Percentiles rank a stretch among this genome's conserved stretches.
These are phyloP conservation scores for Stichodactyla mertensii DNA, from an alignment of 64 coral and sea anemone genomes.

Conservation along the genomic window DNA sequence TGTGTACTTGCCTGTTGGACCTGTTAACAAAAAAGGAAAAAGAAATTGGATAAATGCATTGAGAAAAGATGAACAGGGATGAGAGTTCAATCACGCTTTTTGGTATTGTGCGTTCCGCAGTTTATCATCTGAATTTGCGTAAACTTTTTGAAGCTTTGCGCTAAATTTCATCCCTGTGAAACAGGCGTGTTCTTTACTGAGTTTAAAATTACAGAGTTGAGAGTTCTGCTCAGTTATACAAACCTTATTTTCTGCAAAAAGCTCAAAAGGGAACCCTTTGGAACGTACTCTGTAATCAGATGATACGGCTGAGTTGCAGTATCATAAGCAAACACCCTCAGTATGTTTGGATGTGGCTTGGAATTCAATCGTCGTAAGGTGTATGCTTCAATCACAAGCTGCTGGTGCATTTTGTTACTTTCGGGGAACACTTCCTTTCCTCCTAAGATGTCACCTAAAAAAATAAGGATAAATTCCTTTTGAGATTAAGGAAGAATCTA, in stretches of 20 bases:
- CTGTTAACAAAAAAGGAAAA: neutral
- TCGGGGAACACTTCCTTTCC: neutral
- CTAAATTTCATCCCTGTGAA: no score
- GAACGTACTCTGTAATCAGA: conserved; percentile 29
- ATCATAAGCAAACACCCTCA: conserved; percentile 20
- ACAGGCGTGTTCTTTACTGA: neutral
- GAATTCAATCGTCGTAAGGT: conserved; percentile 6
- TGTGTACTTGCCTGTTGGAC: neutral
- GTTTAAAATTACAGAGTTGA: neutral
- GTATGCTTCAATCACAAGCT: conserved; percentile 26
- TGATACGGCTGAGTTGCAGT: conserved; percentile 36
- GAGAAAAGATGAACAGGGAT: neutral
- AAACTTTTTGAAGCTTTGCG: no score
- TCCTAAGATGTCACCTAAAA: neutral
- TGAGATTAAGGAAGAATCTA: neutral
- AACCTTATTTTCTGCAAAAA: conserved; percentile 22
- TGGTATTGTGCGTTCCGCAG: no score
- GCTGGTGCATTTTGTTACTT: neutral
- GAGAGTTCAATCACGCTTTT: no score
- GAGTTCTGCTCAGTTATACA: neutral
- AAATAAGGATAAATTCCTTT: neutral
- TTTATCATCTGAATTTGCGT: no score
- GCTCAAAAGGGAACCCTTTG: conserved; percentile 25
- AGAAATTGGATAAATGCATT: neutral
- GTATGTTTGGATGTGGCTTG: conserved; percentile 30